Base-by-base conservation (phyloP, 2,888 invertebrate species). In the Smittia sp. region DNA sequence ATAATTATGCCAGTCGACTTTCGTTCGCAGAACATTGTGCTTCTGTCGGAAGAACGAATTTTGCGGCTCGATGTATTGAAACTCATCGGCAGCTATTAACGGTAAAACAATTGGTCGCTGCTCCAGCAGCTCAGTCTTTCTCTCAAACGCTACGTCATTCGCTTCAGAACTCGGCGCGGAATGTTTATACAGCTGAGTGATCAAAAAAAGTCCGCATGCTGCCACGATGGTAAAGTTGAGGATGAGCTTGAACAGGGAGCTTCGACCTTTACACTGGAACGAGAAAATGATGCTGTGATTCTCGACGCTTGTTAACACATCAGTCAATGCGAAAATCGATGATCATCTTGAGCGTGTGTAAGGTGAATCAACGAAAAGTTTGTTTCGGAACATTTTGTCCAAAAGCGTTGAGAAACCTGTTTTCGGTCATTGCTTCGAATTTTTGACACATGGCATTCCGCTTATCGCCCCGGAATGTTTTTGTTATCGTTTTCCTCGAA, bases 1-100 rank as follows among this genome's bases (percentile, higher is more conserved):
- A 20, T 72, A 62, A 39, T 72, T 58, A 24, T 72, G 58, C 62
- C 62, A 72, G 62, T 72, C 72, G 7, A 62, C 38, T 38, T 72
- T 72, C n/a, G 32, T 32, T 58, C 39, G 0, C 62, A 25, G 6
- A 4, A 22, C 15, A 32, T 72, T 72, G 39, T 72, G 72, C 6
- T 62, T 58, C 22, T 39, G 13, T 0, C 58, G 58, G 15, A 72
- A 72, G 27, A 72, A 72, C n/a, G 72, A 72, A 20, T 41, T 15
- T 6, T 22, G 13, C n/a, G 72, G 62, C 38, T 72, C 72, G n/a
- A 72, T 22, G 20, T 62, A 72, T 20, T 58, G 58, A 38, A 24
- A 72, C 58, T 62, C 38, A n/a, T 32, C 15, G 22, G 72, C 39
- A 13, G 58, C 58, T 11, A 58, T 58, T 13, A 72, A 25, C 15